Evolutionary conservation across 2,888 invertebrate species (phyloP).

Genomic region (Magallana nippona): DNA sequence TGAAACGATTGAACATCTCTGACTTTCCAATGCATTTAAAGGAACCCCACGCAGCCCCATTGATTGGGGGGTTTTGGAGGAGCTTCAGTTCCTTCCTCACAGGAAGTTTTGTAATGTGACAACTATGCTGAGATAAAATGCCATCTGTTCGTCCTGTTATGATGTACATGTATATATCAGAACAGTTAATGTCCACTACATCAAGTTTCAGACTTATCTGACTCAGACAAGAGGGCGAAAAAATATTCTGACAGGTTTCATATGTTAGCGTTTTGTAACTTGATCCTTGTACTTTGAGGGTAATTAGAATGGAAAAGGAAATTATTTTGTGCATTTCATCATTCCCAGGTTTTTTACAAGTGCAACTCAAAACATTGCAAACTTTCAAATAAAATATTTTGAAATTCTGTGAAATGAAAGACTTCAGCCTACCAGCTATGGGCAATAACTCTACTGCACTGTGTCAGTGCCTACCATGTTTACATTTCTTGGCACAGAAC

Average conservation of each 20-base stretch:
- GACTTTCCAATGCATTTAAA: background rate
- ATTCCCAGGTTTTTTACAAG: no score
- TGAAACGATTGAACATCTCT: background rate
- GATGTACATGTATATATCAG: background rate
- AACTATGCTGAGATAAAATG: constrained; percentile 19
- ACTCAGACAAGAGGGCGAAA: background rate
- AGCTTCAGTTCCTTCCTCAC: constrained; percentile 27
- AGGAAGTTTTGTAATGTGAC: constrained; percentile 30
- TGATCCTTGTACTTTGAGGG: no score
- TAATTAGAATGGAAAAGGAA: no score
- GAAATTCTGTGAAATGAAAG: no score
- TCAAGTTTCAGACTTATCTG: background rate
- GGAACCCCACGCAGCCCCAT: background rate
- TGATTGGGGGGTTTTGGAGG: background rate
- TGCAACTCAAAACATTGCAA: no score
- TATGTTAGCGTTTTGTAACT: no score
- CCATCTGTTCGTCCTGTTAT: constrained; percentile 14
- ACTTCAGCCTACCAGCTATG: background rate
- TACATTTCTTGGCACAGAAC: background rate
- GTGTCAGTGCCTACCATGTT: background rate
- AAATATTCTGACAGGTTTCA: no score
- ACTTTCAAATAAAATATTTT: no score
- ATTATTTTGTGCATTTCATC: no score
- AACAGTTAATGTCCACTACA: background rate
- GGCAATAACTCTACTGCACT: background rate